Base-by-base conservation (phyloP, 1,140 invertebrate genomes). In the Pogonomyrmex barbatus region DNA sequence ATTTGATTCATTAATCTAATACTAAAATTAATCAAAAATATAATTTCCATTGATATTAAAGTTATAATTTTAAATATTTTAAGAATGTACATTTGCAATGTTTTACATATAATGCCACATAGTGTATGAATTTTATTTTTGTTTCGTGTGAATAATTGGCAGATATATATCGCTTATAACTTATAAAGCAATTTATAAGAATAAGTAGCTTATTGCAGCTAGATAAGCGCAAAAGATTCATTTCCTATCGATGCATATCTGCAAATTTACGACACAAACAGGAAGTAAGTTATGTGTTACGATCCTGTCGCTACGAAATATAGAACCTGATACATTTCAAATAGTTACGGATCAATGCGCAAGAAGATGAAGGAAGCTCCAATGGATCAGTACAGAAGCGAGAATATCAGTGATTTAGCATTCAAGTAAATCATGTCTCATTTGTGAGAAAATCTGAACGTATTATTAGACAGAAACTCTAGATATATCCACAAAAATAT, bases 331-430 rank as follows among this genome's bases (percentile, higher is more conserved):
- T 60, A 60, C 17, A 60, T 82, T 50, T 83, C 42, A 6, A 83
- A 83, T 14, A 50, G 63, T 73, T 60, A 83, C 54, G 42, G 42
- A 73, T 83, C 79, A 60, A 47, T 60, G 56, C 42, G 77, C 30
- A 33, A 83, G n/a, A 45, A 75, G 12, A 75, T 75, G 68, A 60
- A 58, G 42, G 14, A 60, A 65, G 60, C 24, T 45, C 14, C 33
- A 36, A 33, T 14, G 30, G 8, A 58, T 45, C 67, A 52, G 30
- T 14, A 56, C 12, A 54, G 14, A 56, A 39, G 36, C 8, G 33
- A 83, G 9, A 56, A 42, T 60, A 56, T 56, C 47, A 54, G 2
- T 24, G 2, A 30, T 60, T 8, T 5, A 6, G 12, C 8, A 47
- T 60, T 82, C 47, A 60, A 73, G n/a, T 60, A 50, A 70, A 81